These are phyloP conservation scores for Halcyon leucocephala DNA, from an alignment of 2,797 vertebrate genomes.

Conservation along the genomic window DNA sequence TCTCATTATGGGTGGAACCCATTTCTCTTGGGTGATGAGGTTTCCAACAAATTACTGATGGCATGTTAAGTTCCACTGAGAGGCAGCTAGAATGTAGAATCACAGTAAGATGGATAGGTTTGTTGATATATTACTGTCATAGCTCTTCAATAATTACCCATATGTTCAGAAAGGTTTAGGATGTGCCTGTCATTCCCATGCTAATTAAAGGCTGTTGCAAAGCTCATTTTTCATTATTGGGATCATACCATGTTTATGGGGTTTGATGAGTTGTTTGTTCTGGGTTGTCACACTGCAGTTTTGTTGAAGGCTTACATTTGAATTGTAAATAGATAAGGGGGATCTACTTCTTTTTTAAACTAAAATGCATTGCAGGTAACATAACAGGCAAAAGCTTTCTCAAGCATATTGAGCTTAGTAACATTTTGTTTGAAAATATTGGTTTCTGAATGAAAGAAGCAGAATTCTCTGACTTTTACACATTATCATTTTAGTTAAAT, in stretches of 20 bases:
- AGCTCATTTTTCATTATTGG: conserved; percentile 69
- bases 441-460: background rate
- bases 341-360: background rate
- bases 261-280: conserved; percentile 73
- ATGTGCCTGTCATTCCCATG: conserved; percentile 54
- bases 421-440: background rate
- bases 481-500: background rate
- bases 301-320: conserved; percentile 45
- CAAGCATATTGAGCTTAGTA: background rate
- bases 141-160: conserved; percentile 72
- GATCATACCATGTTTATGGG: conserved; percentile 63
- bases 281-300: conserved; percentile 40
- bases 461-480: background rate
- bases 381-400: background rate
- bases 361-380: background rate
- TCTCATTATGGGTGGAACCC: background rate
- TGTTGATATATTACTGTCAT: conserved; percentile 56
- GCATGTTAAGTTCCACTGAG: background rate
- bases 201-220: conserved; percentile 70
- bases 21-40: background rate
- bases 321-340: conserved; percentile 57
- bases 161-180: conserved; percentile 68
- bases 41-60: conserved; percentile 28
- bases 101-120: background rate
- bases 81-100: conserved; percentile 16